Base-by-base conservation (phyloP, 2,888 invertebrate genomes). In the Gasteruption jaculator region DNA sequence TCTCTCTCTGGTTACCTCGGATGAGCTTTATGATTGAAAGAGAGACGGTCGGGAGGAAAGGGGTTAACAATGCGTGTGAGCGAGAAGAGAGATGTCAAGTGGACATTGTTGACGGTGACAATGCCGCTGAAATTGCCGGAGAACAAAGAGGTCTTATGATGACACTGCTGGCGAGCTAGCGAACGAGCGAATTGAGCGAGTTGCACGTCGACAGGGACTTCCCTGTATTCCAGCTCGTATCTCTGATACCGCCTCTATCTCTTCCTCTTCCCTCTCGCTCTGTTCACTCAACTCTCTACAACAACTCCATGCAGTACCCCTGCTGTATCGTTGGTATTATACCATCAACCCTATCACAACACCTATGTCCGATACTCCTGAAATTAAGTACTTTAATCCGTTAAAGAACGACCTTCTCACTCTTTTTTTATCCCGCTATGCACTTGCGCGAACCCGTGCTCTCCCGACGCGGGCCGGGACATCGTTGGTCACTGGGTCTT, bases 61-160 rank as follows among this genome's bases (percentile, higher is more conserved):
- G 61, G 54, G 58, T 57, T 59, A 61, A 68, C 65, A 66, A 65
- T 66, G 58, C 48, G 61, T 52, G 49, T 37, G 58, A 68, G 62
- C 50, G 60, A 67, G 65, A 68, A 54, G 58, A 64, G 60, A 61
- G 63, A 68, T 68, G 68, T 69, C 68, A 68, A 69, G 68, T 69
- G 68, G 68, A 68, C 68, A 69, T 69, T 68, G 68, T 69, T 68
- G 69, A 69, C 64, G 66, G 66, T 64, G 68, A 68, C 69, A 69
- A 69, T 69, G 68, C 68, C 64, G 67, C 68, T 68, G 68, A 67
- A 69, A 69, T 69, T 69, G 67, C 65, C 63, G 63, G 68, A 66
- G 68, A 68, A 69, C 69, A 69, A 69, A 69, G 69, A 67, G 65
- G 68, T 66, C 68, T 65, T 68, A 66, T 68, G 66, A 68, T 67